Conservation (phyloP, 2,113 vertebrate species). For the Laticauda laticaudata region DNA sequence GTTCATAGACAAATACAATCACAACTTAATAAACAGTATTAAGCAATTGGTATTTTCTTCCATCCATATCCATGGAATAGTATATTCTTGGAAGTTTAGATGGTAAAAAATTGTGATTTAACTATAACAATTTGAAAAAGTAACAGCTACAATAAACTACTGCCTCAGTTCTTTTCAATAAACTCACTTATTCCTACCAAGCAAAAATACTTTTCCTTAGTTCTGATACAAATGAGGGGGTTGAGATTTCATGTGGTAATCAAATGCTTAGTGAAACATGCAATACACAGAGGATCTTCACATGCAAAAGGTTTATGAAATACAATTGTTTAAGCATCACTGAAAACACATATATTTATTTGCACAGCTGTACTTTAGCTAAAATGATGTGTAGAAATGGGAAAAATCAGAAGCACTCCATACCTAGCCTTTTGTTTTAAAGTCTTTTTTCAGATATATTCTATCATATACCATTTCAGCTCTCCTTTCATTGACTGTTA, state of each 20-base stretch:
- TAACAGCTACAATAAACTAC: neutral
- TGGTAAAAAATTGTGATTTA: neutral
- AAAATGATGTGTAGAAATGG: neutral
- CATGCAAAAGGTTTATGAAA: neutral
- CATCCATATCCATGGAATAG: neutral
- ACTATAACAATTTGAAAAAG: neutral
- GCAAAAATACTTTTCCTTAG: neutral
- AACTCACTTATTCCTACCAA: neutral
- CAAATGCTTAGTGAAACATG: neutral
- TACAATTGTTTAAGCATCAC: neutral
- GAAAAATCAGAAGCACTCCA: neutral
- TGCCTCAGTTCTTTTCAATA: neutral
- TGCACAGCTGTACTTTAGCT: neutral
- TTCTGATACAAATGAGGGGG: neutral
- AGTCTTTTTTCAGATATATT: neutral
- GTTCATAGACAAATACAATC: neutral
- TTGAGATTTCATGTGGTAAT: neutral
- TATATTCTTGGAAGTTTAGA: neutral
- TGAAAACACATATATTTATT: neutral
- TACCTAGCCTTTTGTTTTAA: neutral
- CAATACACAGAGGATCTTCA: neutral
- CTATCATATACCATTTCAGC: neutral
- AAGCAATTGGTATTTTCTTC: neutral
- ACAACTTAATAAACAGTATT: neutral
- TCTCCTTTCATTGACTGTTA: neutral